A percentile compares a stretch with the other conserved stretches of the same genome.
These are phyloP conservation scores for Phenganax subtilis DNA, from an alignment of 92 coral and sea anemone species.

Conservation along the genomic window DNA sequence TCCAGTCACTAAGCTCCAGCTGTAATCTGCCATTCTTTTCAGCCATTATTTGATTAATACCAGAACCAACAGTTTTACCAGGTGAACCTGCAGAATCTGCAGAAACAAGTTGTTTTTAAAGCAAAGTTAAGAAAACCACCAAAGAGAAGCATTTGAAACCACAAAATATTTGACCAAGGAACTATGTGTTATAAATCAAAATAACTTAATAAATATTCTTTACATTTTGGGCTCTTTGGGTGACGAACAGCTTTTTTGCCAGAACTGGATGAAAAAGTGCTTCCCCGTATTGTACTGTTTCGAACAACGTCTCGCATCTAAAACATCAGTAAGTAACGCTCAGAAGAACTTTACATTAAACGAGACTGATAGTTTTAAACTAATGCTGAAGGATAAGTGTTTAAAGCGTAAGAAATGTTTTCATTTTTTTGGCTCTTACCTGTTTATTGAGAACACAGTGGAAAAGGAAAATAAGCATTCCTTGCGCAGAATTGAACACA, in stretches of 20 bases:
- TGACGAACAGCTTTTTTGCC: not conserved
- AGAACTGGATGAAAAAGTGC: constrained; percentile 4
- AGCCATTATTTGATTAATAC: constrained; percentile 3
- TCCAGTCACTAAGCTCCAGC: constrained; percentile 3
- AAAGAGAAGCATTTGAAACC: not conserved
- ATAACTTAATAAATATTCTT: not conserved
- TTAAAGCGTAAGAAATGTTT: not conserved
- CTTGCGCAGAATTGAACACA: constrained; percentile 74
- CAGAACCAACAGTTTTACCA: not conserved
- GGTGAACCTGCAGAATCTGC: constrained; percentile 10
- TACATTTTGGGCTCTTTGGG: not conserved
- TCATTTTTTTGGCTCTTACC: constrained; percentile 41
- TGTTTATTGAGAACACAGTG: constrained; percentile 84
- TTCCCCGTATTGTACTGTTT: constrained; percentile 29
- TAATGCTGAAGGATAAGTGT: not conserved
- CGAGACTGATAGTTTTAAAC: not conserved
- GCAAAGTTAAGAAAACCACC: not conserved
- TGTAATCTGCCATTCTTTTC: constrained; percentile 9
- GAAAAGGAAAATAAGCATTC: constrained; percentile 83
- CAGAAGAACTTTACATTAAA: not conserved
- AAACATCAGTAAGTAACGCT: not conserved
- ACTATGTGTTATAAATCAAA: not conserved
- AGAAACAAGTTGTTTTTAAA: not conserved
- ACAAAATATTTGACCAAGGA: not conserved
- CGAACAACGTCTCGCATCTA: constrained; percentile 42